Base-by-base conservation (phyloP, 1,140 invertebrate species). In the Arctopsyche grandis region DNA sequence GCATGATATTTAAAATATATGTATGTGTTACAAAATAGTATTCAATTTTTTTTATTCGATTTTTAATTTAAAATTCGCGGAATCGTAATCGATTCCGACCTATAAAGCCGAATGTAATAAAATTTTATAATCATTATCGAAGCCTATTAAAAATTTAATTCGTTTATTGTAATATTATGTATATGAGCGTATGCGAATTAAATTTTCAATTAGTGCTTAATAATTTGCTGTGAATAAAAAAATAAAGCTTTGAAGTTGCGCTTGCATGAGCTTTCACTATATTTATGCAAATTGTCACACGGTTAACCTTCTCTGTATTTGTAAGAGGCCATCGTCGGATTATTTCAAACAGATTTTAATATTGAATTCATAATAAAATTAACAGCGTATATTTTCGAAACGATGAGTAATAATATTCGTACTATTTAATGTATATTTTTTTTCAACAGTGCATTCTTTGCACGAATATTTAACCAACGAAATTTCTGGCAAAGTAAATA, bases 171-270 rank as follows among this genome's bases (percentile, higher is more conserved):
- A 66, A 22, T 66, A 66, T 66, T 66, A 66, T 66, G 63, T 29
- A 66, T 26, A 66, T 26, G 21, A 66, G 63, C 63, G 14, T 66
- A 24, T 38, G 29, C 63, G 24, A 66, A 66, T 66, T 66, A 24
- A 26, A 66, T 66, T 26, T 22, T 9, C 63, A 26, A 66, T 66
- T 66, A 66, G 14, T 66, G 12, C 9, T 19, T 66, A 26, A 66
- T 66, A 52, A 12, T 52, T 52, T 3, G 48, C 10, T 14, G 63
- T 1, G 24, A 60, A 12, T 66, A 10, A 24, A 22, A 66, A 66
- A 66, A 66, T n/a, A 66, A 24, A 66, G 63, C 63, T 66, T 66
- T 66, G 63, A 66, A 66, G 63, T 66, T 66, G 63, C 63, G 63
- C 63, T 66, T 66, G 63, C 63, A 66, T 24, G 21, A 66, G 63